Evolutionary conservation across 2,113 vertebrate genomes (phyloP).

Genomic region (Pseudonaja textilis): DNA sequence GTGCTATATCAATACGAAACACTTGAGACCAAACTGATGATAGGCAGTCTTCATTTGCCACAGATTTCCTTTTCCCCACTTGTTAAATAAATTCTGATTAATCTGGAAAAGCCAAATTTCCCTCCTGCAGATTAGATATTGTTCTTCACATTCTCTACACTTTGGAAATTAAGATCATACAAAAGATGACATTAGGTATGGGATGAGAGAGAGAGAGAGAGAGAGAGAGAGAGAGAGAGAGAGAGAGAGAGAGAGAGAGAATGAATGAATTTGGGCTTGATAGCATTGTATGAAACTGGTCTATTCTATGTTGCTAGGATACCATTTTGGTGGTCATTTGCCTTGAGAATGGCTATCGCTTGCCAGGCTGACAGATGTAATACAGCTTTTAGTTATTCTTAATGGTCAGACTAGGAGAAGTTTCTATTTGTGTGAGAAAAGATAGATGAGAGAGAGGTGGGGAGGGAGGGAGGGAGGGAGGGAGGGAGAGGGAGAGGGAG

Average conservation of each 20-base stretch:
- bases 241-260: background rate
- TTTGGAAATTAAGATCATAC: conserved; percentile 51
- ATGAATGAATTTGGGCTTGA: conserved; percentile 60
- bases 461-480: background rate
- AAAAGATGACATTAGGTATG: background rate
- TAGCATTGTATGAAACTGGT: conserved; percentile 50
- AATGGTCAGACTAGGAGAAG: conserved; percentile 28
- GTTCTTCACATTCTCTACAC: conserved; percentile 31
- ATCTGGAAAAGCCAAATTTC: conserved; percentile 35
- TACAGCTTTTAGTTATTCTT: conserved; percentile 48
- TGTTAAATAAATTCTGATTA: conserved; percentile 3
- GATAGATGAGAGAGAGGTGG: too few relatives aligned
- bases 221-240: too few relatives aligned
- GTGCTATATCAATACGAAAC: background rate
- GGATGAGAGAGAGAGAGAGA: background rate
- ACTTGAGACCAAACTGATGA: background rate
- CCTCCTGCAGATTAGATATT: conserved; percentile 27
- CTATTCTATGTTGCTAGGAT: conserved; percentile 62
- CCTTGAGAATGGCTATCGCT: conserved; percentile 43
- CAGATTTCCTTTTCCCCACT: background rate
- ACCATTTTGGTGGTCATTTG: conserved; percentile 59
- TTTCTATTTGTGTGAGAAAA: conserved; percentile 21
- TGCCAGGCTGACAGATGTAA: conserved; percentile 42
- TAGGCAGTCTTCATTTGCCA: background rate
- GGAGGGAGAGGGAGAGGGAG: too few relatives aligned